Conservation (phyloP, 2,888 invertebrate species). For the Metopia argyrocephala region DNA sequence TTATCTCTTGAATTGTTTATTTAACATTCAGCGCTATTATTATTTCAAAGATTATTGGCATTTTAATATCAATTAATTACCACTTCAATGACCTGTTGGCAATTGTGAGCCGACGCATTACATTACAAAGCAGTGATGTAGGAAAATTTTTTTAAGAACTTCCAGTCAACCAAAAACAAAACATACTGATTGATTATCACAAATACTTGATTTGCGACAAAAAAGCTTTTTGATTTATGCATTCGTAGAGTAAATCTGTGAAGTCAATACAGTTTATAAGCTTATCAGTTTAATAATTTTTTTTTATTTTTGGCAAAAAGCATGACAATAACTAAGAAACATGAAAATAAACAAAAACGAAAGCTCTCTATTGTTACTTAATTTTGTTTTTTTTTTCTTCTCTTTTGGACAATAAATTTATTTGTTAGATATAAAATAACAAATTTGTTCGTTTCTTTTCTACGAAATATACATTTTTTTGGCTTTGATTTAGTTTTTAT, state of each 20-base stretch:
- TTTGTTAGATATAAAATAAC: constrained; percentile 25
- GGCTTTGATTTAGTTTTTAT: background rate
- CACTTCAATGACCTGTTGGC: constrained; percentile 44
- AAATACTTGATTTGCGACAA: background rate
- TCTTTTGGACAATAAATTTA: constrained; percentile 2
- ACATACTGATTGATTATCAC: background rate
- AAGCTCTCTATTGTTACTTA: background rate
- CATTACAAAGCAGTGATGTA: background rate
- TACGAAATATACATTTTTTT: background rate
- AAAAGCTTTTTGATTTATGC: background rate
- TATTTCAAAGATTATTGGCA: constrained; percentile 16
- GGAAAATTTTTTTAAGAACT: too few relatives aligned
- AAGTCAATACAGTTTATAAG: background rate
- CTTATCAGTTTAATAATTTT: constrained; percentile 11
- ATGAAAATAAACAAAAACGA: constrained; percentile 31
- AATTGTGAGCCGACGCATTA: background rate
- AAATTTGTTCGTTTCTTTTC: constrained; percentile 13
- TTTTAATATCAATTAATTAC: constrained; percentile 51
- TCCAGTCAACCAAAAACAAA: background rate
- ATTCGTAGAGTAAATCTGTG: constrained; percentile 12
- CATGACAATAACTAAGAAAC: constrained; percentile 48
- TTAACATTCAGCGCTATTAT: background rate
- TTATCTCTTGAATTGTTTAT: constrained; percentile 25
- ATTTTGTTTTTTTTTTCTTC: background rate
- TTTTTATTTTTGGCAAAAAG: background rate